Evolutionary conservation across 2,888 invertebrate species (phyloP).

Genomic region (Drosophila kambysellisi): DNA sequence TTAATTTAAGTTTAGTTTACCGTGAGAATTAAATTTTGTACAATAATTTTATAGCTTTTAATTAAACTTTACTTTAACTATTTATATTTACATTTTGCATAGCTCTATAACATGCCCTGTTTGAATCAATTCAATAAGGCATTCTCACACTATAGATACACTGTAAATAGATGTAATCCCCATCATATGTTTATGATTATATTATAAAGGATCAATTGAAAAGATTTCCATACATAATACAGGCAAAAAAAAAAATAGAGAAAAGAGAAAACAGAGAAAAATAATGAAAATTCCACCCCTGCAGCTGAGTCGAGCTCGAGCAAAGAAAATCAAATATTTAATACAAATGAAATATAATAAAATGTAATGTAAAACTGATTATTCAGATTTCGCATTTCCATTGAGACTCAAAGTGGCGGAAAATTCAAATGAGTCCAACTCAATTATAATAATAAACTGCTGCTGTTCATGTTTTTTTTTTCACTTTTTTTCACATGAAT

Average conservation of each 20-base stretch:
- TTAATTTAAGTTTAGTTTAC: too few relatives aligned
- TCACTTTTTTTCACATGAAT: conserved; percentile 20
- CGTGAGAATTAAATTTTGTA: too few relatives aligned
- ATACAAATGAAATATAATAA: conserved; percentile 40
- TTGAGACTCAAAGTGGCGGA: conserved; percentile 57
- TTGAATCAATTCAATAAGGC: neutral
- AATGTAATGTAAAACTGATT: conserved; percentile 53
- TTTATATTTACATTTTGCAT: neutral
- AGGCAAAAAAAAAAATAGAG: neutral
- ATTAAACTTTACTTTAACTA: neutral
- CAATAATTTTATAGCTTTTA: too few relatives aligned
- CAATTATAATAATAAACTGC: conserved; percentile 68
- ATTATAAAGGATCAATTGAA: neutral
- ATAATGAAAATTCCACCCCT: neutral
- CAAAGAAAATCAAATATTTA: conserved; percentile 20
- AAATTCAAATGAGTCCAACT: conserved; percentile 68
- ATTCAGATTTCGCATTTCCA: conserved; percentile 50
- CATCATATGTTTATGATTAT: neutral
- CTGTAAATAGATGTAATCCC: neutral
- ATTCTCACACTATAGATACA: neutral
- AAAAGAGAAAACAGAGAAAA: neutral
- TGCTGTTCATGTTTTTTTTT: conserved; percentile 28
- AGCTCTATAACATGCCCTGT: neutral
- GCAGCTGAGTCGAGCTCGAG: neutral
- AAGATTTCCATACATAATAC: neutral